These are phyloP conservation scores for Agriotes lineatus DNA, from an alignment of 2,888 invertebrate genomes.

Conservation along the genomic window DNA sequence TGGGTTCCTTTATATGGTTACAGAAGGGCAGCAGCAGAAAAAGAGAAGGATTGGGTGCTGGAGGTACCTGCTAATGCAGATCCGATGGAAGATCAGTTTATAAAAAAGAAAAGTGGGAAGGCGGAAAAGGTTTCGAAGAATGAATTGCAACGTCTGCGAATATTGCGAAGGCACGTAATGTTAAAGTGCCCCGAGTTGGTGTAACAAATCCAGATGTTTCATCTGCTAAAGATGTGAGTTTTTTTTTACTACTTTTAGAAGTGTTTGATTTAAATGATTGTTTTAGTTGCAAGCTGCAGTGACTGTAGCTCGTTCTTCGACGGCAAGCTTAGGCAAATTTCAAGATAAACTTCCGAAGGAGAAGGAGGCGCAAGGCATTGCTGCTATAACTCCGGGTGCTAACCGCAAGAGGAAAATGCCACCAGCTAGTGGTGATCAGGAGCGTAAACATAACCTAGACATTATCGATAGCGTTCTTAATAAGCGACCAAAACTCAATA, in stretches of 20 bases:
- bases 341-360: conserved; percentile 91
- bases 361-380: conserved; percentile 83
- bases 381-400: conserved; percentile 76
- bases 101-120: conserved; percentile 82
- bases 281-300: conserved; percentile 83
- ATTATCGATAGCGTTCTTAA: conserved; percentile 81
- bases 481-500: conserved; percentile 82
- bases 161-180: conserved; percentile 85
- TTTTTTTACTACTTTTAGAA: no score
- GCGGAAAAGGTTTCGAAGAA: conserved; percentile 95
- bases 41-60: conserved; percentile 93
- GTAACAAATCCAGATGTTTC: conserved; percentile 80
- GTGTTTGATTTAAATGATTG: no score
- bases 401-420: conserved; percentile 76
- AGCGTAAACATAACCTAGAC: conserved; percentile 77
- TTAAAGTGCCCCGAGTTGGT: conserved; percentile 88
- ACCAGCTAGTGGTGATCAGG: conserved; percentile 74
- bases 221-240: conserved; percentile 75
- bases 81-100: conserved; percentile 91
- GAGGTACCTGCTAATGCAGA: conserved; percentile 92
- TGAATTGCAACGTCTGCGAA: conserved; percentile 95
- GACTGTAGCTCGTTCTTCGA: conserved; percentile 88
- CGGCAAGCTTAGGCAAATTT: conserved; percentile 96
- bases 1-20: conserved; percentile 86
- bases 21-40: conserved; percentile 84